These are phyloP conservation scores for Hypolimnas misippus DNA, from an alignment of 2,888 invertebrate genomes.

Conservation along the genomic window DNA sequence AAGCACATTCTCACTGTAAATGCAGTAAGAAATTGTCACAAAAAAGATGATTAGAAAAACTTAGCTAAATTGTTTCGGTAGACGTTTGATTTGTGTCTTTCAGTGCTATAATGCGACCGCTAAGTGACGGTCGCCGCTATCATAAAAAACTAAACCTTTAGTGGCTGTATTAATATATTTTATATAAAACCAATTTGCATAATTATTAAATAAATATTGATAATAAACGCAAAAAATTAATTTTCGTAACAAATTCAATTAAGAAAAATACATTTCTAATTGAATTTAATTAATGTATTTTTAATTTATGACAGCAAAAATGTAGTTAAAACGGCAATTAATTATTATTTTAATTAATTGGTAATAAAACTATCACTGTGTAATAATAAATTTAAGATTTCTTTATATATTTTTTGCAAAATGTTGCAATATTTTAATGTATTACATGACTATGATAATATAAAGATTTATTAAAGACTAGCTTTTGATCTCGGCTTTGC, in stretches of 20 bases:
- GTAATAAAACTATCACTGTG: slow-evolving; percentile 3
- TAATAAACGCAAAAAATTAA: too few relatives aligned
- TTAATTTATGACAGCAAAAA: neutral
- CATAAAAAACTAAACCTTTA: too few relatives aligned
- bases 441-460: neutral
- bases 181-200: too few relatives aligned
- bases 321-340: neutral
- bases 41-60: too few relatives aligned
- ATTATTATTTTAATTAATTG: slow-evolving; percentile 8
- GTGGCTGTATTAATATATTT: neutral
- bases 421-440: neutral
- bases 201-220: too few relatives aligned
- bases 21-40: too few relatives aligned
- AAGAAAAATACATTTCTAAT: slow-evolving; percentile 3
- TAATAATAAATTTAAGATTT: neutral
- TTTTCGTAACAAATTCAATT: neutral
- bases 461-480: neutral
- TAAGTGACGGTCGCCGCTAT: too few relatives aligned
- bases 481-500: too few relatives aligned
- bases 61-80: too few relatives aligned
- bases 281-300: slow-evolving; percentile 2
- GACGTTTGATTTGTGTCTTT: too few relatives aligned
- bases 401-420: neutral
- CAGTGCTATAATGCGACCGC: too few relatives aligned
- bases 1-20: too few relatives aligned